Conservation (phyloP, 2,888 invertebrate species). For the Hedya salicella region DNA sequence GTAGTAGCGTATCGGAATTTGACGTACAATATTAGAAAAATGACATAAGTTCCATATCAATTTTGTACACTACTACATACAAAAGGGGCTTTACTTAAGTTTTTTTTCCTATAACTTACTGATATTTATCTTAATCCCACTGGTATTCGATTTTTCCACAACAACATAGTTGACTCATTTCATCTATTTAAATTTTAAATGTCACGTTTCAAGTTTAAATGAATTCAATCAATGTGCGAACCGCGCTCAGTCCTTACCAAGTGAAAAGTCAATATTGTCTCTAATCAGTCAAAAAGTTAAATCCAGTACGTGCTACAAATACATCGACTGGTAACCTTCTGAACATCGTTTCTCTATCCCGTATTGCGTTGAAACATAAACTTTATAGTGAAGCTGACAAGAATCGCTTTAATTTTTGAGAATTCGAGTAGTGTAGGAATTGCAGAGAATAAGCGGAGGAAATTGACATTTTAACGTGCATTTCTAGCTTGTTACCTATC, state of each 20-base stretch:
- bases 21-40: too few species aligned
- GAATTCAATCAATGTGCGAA: conserved; percentile 55
- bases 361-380: neutral
- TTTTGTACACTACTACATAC: too few species aligned
- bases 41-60: too few species aligned
- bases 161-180: neutral
- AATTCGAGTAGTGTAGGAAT: neutral
- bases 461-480: conserved; percentile 34
- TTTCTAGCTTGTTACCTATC: conserved; percentile 24
- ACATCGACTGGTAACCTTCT: neutral
- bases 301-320: conserved; percentile 35
- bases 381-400: neutral
- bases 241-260: conserved; percentile 51
- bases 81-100: too few species aligned
- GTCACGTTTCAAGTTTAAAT: conserved; percentile 4
- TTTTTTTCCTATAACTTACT: too few species aligned
- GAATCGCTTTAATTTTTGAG: neutral
- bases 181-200: neutral
- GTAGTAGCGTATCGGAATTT: too few species aligned
- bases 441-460: neutral
- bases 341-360: neutral
- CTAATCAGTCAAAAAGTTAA: conserved; percentile 62
- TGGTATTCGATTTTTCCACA: neutral
- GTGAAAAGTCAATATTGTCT: conserved; percentile 62
- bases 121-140: too few species aligned